These are phyloP conservation scores for Homalodisca vitripennis DNA, from an alignment of 1,140 invertebrate species.

Conservation along the genomic window DNA sequence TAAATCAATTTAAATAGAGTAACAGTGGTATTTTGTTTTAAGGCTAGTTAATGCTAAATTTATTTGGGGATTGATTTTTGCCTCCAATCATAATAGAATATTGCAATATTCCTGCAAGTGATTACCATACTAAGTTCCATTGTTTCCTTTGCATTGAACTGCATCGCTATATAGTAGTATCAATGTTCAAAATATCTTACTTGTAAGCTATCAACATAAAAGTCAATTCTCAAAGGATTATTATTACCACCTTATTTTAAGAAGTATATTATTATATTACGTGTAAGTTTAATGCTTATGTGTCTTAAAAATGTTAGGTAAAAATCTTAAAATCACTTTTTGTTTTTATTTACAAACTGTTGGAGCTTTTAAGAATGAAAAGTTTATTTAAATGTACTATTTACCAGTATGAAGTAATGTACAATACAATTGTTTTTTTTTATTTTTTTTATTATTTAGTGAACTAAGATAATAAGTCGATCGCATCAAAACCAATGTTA, in stretches of 20 bases:
- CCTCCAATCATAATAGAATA: not conserved
- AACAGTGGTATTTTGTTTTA: slow-evolving; percentile 17
- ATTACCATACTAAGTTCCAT: slow-evolving; percentile 21
- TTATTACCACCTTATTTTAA: slow-evolving; percentile 14
- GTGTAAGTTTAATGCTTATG: slow-evolving; percentile 19
- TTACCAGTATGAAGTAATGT: too few relatives aligned
- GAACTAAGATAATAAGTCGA: too few relatives aligned
- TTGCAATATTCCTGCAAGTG: slow-evolving; percentile 8
- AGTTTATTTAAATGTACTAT: too few relatives aligned
- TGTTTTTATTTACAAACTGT: slow-evolving; percentile 9
- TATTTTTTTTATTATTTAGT: too few relatives aligned
- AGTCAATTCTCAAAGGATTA: slow-evolving; percentile 23
- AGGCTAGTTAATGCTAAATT: not conserved
- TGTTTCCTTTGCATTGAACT: not conserved
- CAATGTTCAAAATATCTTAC: slow-evolving; percentile 9
- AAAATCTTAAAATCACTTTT: not conserved
- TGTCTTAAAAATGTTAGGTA: slow-evolving; percentile 7
- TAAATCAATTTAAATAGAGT: slow-evolving; percentile 25
- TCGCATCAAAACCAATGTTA: too few relatives aligned
- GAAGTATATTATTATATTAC: slow-evolving; percentile 9
- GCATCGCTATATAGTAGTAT: not conserved
- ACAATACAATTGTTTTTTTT: too few relatives aligned
- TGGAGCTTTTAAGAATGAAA: slow-evolving; percentile 16
- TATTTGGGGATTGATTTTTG: slow-evolving; percentile 24
- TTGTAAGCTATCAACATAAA: not conserved